A percentile compares a stretch with the other conserved stretches of the same genome.
Evolutionary conservation across 1,140 invertebrate genomes (phyloP).

Genomic region (Penaeus indicus): DNA sequence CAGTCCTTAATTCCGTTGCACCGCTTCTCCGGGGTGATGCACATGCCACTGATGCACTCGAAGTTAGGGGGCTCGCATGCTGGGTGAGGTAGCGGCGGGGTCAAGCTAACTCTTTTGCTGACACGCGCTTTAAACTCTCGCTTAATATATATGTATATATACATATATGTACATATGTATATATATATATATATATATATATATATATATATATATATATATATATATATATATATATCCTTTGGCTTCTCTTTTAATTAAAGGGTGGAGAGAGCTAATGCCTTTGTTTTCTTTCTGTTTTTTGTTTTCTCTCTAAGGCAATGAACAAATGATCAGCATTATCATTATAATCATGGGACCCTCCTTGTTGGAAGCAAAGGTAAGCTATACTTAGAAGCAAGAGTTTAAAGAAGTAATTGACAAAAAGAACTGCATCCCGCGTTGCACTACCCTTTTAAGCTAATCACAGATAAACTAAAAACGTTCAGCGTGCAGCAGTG

Average conservation of each 20-base stretch:
- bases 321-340: too few relatives aligned
- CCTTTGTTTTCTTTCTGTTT: too few relatives aligned
- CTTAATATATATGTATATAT: constrained; percentile 3
- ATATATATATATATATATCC: too few relatives aligned
- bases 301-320: too few relatives aligned
- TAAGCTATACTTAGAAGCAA: not conserved
- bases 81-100: constrained; percentile 11
- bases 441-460: not conserved
- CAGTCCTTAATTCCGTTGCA: constrained; percentile 75
- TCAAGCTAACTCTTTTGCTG: not conserved
- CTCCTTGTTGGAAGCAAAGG: too few relatives aligned
- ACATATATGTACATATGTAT: not conserved
- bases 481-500: not conserved
- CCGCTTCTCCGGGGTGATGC: constrained; percentile 66
- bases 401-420: constrained; percentile 27
- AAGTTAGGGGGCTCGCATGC: constrained; percentile 66
- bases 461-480: constrained; percentile 9
- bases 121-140: not conserved
- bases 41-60: constrained; percentile 68
- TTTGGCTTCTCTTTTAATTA: too few relatives aligned
- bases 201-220: too few relatives aligned
- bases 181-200: constrained; percentile 13
- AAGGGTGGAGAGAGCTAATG: too few relatives aligned
- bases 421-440: not conserved
- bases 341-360: too few relatives aligned